Base-by-base conservation (phyloP, 2,888 invertebrate species). In the Anthophora plumipes region DNA sequence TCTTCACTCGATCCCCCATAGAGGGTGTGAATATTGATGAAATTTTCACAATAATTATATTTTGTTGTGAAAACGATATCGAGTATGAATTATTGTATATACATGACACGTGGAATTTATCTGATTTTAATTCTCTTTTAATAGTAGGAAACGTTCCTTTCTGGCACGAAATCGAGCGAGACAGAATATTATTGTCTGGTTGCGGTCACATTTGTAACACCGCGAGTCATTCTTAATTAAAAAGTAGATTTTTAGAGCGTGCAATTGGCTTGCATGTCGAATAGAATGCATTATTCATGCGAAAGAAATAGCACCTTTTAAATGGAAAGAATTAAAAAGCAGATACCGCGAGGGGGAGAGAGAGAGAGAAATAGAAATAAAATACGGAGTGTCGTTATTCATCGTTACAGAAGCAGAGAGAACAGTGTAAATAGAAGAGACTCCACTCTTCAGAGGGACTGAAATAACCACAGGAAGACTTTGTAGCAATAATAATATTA, bases 201-300 rank as follows among this genome's bases (percentile, higher is more conserved):
- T 25, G n/a, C 6, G 46, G 43, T 61, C 22, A 6, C 5, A 61
- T 43, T 37, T 20, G 55, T 31, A 14, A 2, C 25, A 11, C 7
- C 20, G 9, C 20, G 17, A 9, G 4, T 37, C 22, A 39, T 9
- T 25, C 54, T 39, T 54, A 31, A 66, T 66, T 66, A 52, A 66
- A 54, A 39, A 9, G 17, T 14, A n/a, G 43, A 46, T 14, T 25
- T n/a, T 9, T 14, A 37, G 14, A 20, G 22, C 0, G 31, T 17
- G 25, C 14, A 22, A 39, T 52, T 22, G 39, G 20, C 22, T 54
- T 39, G 52, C 22, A 25, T 39, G 22, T 11, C 41, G 22, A 52
- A 20, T 20, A 39, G 5, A 14, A 52, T 66, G 17, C 39, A 54
- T 66, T 52, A 66, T 66, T 66, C 66, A 66, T 39, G 66, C 8